phyloP scores from a whole-genome alignment of 2,113 vertebrate genomes.

The Cinclus cinclus region DNA sequence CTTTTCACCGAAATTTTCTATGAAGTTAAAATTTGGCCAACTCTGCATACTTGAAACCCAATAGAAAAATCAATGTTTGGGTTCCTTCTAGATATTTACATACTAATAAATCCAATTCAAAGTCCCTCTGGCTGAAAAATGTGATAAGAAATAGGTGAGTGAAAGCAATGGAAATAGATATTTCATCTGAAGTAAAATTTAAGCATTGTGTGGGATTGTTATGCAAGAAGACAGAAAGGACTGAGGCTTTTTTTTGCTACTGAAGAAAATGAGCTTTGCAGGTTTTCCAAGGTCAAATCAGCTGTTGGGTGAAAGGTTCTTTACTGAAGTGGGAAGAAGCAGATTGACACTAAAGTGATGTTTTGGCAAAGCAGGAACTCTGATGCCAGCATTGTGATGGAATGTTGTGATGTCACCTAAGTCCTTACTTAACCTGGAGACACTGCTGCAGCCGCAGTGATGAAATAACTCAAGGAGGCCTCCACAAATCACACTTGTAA shows the following conservation, averaged over 20 bases:
- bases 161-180: background rate
- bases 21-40: background rate
- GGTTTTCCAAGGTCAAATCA: background rate
- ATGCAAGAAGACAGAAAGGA: background rate
- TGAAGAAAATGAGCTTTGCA: background rate
- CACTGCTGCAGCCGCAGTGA: background rate
- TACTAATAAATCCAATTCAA: background rate
- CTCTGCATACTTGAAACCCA: background rate
- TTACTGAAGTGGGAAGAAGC: background rate
- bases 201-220: background rate
- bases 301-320: background rate
- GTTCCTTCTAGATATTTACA: background rate
- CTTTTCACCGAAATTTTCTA: background rate
- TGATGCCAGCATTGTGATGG: background rate
- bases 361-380: background rate
- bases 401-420: background rate
- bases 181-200: slow-evolving; percentile 24
- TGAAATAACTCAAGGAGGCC: background rate
- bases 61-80: background rate
- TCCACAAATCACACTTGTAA: background rate
- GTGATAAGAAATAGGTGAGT: background rate
- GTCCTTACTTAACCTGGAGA: background rate
- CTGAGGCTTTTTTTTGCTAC: background rate
- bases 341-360: background rate
- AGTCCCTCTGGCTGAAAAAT: background rate